Conservation (phyloP, 2,113 vertebrate genomes). For the Erythrolamprus reginae region DNA sequence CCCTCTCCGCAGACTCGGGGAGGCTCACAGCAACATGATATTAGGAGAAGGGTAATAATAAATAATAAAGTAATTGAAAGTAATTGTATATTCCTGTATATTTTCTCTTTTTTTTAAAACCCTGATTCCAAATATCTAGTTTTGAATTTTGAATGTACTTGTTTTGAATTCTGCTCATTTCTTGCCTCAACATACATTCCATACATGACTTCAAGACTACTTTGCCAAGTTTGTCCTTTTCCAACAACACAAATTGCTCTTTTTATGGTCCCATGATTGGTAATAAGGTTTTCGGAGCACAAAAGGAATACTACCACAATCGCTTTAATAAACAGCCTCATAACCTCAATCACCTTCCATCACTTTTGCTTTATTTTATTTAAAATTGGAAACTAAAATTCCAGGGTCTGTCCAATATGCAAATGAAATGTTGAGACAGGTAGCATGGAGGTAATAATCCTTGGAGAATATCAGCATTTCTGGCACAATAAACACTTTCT, state of each 20-base stretch:
- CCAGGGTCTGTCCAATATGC: slow-evolving; percentile 37
- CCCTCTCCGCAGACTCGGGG: too few species aligned
- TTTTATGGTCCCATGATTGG: neutral
- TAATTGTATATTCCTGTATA: neutral
- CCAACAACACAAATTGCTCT: slow-evolving; percentile 17
- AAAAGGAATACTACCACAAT: neutral
- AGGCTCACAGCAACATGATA: too few species aligned
- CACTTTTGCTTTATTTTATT: neutral
- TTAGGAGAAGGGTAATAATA: neutral
- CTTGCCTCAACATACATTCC: slow-evolving; percentile 8
- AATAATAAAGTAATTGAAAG: neutral
- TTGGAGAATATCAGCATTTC: slow-evolving; percentile 53
- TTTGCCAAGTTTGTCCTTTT: slow-evolving; percentile 6
- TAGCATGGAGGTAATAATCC: slow-evolving; percentile 7
- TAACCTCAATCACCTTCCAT: neutral
- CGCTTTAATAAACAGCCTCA: neutral
- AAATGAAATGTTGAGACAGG: slow-evolving; percentile 28
- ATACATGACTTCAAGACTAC: slow-evolving; percentile 13
- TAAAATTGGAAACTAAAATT: neutral
- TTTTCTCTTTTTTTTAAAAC: neutral
- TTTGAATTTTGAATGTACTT: neutral
- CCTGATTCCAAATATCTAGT: neutral
- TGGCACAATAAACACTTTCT: slow-evolving; percentile 69
- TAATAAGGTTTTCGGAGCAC: neutral
- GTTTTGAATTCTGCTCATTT: slow-evolving; percentile 11